Evolutionary conservation across 2,113 vertebrate genomes (phyloP).

Genomic region (Verasper variegatus): DNA sequence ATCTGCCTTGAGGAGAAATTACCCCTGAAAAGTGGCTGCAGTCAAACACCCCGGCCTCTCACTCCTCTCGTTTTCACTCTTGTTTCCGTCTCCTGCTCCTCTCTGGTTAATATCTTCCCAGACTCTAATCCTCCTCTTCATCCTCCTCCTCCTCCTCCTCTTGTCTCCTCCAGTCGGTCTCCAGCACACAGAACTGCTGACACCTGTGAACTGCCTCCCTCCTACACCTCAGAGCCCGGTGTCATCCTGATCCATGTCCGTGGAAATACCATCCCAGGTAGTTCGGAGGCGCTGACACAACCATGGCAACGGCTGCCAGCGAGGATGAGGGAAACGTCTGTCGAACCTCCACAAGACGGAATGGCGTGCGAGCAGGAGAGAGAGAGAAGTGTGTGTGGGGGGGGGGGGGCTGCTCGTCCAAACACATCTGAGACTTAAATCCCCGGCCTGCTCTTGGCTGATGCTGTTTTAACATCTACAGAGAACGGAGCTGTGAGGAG

Average conservation of each 20-base stretch:
- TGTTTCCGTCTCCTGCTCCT: slow-evolving; percentile 26
- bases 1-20: not conserved
- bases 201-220: slow-evolving; percentile 44
- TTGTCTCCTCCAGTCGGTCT: slow-evolving; percentile 31
- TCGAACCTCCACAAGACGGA: slow-evolving; percentile 48
- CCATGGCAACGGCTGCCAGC: slow-evolving; percentile 74
- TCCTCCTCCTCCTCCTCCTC: not conserved
- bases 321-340: slow-evolving; percentile 56
- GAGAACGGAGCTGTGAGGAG: too few species aligned
- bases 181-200: slow-evolving; percentile 54
- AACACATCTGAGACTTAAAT: slow-evolving; percentile 14
- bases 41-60: not conserved
- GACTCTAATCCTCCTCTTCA: slow-evolving; percentile 38
- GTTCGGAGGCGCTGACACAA: slow-evolving; percentile 48
- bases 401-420: not conserved
- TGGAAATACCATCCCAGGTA: slow-evolving; percentile 63
- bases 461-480: not conserved
- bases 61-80: slow-evolving; percentile 11
- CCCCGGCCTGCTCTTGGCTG: not conserved
- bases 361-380: not conserved
- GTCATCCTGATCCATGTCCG: slow-evolving; percentile 56
- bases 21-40: not conserved
- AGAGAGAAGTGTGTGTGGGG: not conserved
- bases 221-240: slow-evolving; percentile 47
- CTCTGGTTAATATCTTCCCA: slow-evolving; percentile 52